Conservation (phyloP, 2,113 vertebrate species). For the Odocoileus hemionus region DNA sequence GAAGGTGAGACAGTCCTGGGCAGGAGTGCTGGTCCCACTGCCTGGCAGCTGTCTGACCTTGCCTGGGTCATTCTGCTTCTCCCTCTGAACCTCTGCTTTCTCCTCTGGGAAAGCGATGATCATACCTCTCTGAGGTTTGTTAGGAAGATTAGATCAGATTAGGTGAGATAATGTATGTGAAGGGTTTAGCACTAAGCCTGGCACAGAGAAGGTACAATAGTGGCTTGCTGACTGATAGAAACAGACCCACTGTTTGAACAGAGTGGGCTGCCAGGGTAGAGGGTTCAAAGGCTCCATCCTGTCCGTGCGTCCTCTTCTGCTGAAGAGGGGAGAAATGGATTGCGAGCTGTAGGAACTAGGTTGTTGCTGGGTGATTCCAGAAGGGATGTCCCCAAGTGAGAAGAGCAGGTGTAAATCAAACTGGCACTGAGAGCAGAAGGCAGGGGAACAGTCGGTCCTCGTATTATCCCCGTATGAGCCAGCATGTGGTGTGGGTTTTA, state of each 20-base stretch:
- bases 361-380: not conserved
- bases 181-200: not conserved
- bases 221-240: not conserved
- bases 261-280: not conserved
- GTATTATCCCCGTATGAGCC: not conserved
- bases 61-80: not conserved
- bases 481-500: slow-evolving; percentile 41
- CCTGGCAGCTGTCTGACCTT: not conserved
- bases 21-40: fast-evolving
- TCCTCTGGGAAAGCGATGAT: not conserved
- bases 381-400: not conserved
- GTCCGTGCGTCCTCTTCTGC: not conserved
- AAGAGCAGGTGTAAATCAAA: slow-evolving; percentile 13
- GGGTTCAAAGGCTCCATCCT: not conserved
- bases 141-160: slow-evolving; percentile 1
- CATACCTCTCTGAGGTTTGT: not conserved
- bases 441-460: not conserved
- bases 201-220: not conserved
- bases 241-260: not conserved
- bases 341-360: not conserved
- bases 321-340: not conserved
- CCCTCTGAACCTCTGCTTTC: not conserved
- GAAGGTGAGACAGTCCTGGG: not conserved
- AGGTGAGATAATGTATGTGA: not conserved
- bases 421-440: not conserved